These are phyloP conservation scores for Saccostrea glomerata DNA, from an alignment of 1,140 invertebrate species.

Conservation along the genomic window DNA sequence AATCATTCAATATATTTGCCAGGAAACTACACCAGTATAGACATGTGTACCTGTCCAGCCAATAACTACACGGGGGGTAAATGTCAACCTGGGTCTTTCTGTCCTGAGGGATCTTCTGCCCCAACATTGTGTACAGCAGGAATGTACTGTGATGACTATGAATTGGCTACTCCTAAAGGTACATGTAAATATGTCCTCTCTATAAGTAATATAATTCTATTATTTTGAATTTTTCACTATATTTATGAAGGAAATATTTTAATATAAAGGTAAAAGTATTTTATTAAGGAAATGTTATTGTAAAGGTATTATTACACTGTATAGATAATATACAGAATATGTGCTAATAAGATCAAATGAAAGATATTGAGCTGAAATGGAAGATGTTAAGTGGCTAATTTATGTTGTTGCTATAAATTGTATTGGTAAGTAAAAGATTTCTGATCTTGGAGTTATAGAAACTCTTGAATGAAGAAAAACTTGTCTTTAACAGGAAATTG, in stretches of 20 bases:
- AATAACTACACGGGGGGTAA: conserved; percentile 73
- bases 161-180: conserved; percentile 70
- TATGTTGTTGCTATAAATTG: no score
- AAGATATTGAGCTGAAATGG: no score
- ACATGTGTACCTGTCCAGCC: conserved; percentile 73
- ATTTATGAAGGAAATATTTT: no score
- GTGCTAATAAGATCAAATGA: no score
- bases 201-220: background rate
- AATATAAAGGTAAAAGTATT: no score
- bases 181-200: conserved; percentile 52
- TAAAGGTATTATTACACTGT: no score
- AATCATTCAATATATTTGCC: conserved; percentile 4
- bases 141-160: conserved; percentile 73
- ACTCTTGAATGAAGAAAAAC: background rate
- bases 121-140: conserved; percentile 71
- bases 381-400: no score
- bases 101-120: conserved; percentile 70
- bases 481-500: conserved; percentile 67
- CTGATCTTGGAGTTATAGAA: no score
- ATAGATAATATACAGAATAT: no score
- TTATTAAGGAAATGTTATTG: no score
- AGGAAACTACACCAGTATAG: conserved; percentile 74
- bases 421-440: no score
- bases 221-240: no score
- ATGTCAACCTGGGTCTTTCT: conserved; percentile 76